Evolutionary conservation across 1,140 invertebrate species (phyloP).

Genomic region (Ostrea denselamellosa): DNA sequence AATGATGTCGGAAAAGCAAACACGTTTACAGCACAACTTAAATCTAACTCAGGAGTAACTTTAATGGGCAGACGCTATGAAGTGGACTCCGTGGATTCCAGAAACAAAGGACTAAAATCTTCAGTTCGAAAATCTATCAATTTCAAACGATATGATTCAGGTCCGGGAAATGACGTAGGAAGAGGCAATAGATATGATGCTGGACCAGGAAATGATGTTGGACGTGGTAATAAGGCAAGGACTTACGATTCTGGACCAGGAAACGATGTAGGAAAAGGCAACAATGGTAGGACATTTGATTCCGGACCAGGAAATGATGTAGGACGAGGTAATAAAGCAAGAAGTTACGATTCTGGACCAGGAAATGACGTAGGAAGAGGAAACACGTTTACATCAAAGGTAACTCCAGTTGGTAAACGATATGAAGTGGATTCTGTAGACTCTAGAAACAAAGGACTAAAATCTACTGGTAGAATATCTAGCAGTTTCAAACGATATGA

Average conservation of each 20-base stretch:
- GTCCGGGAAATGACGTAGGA: not conserved
- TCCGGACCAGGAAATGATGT: conserved; percentile 9
- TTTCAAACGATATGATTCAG: no score
- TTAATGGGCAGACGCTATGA: not conserved
- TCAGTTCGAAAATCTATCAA: no score
- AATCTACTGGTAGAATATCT: no score
- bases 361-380: not conserved
- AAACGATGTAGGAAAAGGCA: not conserved
- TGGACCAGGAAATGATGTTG: not conserved
- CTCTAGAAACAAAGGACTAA: no score
- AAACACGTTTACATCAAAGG: not conserved
- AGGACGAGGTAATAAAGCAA: no score
- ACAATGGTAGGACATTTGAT: not conserved
- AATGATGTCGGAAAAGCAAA: not conserved
- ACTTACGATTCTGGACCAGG: not conserved
- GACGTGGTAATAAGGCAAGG: no score
- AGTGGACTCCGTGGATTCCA: no score
- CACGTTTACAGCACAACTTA: not conserved
- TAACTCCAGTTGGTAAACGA: no score
- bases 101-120: no score
- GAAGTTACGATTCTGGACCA: no score
- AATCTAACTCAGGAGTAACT: not conserved
- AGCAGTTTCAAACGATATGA: no score
- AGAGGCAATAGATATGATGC: not conserved
- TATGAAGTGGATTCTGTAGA: no score